phyloP scores from a whole-genome alignment of 2,797 vertebrate genomes.

The Gallinago stenura region DNA sequence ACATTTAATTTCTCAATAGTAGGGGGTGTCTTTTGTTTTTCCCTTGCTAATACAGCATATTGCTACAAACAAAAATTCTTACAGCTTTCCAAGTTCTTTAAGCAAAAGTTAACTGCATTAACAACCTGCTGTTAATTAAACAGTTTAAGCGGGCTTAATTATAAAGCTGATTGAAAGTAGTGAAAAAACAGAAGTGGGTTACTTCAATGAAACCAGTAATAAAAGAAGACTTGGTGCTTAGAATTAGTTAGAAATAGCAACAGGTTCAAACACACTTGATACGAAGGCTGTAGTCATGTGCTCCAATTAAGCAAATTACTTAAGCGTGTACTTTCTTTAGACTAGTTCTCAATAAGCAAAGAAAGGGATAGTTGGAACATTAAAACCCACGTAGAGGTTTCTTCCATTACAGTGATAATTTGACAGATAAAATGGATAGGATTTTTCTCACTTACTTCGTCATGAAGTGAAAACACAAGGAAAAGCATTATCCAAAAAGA shows the following conservation, averaged over 20 bases:
- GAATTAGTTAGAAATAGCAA: not conserved
- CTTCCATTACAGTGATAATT: not conserved
- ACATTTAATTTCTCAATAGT: not conserved
- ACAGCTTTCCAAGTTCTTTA: not conserved
- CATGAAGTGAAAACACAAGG: not conserved
- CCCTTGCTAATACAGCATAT: not conserved
- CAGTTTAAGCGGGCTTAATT: not conserved
- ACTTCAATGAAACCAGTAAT: not conserved
- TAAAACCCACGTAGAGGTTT: not conserved
- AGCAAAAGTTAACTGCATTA: conserved; percentile 24
- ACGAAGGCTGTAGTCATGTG: not conserved
- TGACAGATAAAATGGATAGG: not conserved
- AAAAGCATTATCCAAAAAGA: not conserved
- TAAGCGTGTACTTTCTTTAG: not conserved
- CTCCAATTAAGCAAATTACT: not conserved
- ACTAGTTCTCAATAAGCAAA: not conserved
- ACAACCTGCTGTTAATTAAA: conserved; percentile 17
- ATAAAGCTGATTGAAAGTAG: conserved; percentile 12
- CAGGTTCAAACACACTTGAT: not conserved
- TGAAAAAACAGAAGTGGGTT: not conserved
- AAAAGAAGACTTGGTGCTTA: not conserved
- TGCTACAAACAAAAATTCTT: not conserved
- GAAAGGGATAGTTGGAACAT: not conserved
- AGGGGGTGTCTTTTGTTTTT: not conserved
- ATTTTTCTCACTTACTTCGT: not conserved